Evolutionary conservation across 2,113 vertebrate species (phyloP), one percentile per base, ranked within the genome.

Genomic region (Cettia cetti): DNA sequence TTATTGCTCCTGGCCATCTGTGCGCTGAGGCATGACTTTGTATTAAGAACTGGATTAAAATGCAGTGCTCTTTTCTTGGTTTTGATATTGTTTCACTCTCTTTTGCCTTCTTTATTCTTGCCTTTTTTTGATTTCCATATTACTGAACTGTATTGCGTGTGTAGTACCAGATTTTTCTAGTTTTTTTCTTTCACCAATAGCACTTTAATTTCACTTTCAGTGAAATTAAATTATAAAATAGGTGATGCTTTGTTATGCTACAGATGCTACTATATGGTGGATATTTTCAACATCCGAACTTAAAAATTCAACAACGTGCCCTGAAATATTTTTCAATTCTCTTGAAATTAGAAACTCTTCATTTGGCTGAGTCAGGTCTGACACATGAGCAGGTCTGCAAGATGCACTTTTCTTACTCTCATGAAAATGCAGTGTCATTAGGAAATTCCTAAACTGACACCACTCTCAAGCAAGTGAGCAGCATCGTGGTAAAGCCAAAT

Each of bases 21-120:
- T 53, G 66, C 80, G 54, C 35, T 74, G 82, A 95, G 42, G 69
- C 65, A 33, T 90, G 63, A 57, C 53, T 92, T 93, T 82, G 44
- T 86, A 30, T 86, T 89, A 84, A 84, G 86, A 90, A 44, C 40
- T 92, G 45, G 33, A 76, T 90, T 94, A 83, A 72, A 87, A 78
- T 70, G 63, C 77, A 84, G 4, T 42, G n/a, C 31, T 93, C 31
- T 90, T 81, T 22, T 89, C 47, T 76, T 86, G 21, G 3, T 40
- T 93, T 91, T 28, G 57, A 33, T 89, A 35, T 40, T 86, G 87
- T 82, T 68, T 31, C 57, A 20, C 39, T 74, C 9, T n/a, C 6
- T 60, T 89, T 66, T 74, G 35, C 30, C 35, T 91, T 81, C 49
- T 88, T 86, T 77, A 56, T 89, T 89, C 64, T 18, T 93, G 59